Percentiles rank a stretch among this genome's conserved stretches.
Evolutionary conservation across 2,113 vertebrate species (phyloP).

Genomic region (Phocoena phocoena): DNA sequence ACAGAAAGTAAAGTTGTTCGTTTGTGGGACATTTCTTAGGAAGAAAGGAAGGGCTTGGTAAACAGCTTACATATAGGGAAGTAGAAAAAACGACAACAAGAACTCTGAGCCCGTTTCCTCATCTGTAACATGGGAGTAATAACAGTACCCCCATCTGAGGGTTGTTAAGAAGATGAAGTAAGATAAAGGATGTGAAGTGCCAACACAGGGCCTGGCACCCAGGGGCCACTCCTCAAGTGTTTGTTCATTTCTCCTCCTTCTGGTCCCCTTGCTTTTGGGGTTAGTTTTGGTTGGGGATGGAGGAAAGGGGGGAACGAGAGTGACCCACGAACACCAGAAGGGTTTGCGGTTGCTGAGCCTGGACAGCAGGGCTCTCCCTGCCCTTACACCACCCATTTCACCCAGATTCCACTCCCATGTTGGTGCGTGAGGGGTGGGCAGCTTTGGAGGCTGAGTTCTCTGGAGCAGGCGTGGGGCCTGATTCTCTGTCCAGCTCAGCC

Average conservation of each 20-base stretch:
- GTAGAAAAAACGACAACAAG: neutral
- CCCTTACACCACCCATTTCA: neutral
- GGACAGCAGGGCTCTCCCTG: too few relatives aligned
- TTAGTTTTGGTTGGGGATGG: neutral
- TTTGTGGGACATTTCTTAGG: neutral
- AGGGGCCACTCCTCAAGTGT: neutral
- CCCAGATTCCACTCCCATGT: neutral
- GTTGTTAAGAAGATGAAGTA: neutral
- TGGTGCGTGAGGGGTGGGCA: neutral
- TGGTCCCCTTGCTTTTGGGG: neutral
- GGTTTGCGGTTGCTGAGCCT: neutral
- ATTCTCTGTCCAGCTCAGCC: constrained; percentile 15
- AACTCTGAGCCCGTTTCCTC: neutral
- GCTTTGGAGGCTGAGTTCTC: neutral
- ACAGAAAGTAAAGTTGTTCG: neutral
- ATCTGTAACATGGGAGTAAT: neutral
- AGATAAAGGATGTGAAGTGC: neutral
- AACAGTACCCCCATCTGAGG: too few relatives aligned
- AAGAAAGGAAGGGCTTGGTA: neutral
- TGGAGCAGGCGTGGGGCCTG: neutral
- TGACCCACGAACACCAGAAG: neutral
- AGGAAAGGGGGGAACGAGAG: neutral
- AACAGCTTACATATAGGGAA: neutral
- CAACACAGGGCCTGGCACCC: neutral
- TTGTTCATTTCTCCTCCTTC: neutral